These are phyloP conservation scores for Dascyllus trimaculatus DNA, from an alignment of 2,113 vertebrate genomes.

Conservation along the genomic window DNA sequence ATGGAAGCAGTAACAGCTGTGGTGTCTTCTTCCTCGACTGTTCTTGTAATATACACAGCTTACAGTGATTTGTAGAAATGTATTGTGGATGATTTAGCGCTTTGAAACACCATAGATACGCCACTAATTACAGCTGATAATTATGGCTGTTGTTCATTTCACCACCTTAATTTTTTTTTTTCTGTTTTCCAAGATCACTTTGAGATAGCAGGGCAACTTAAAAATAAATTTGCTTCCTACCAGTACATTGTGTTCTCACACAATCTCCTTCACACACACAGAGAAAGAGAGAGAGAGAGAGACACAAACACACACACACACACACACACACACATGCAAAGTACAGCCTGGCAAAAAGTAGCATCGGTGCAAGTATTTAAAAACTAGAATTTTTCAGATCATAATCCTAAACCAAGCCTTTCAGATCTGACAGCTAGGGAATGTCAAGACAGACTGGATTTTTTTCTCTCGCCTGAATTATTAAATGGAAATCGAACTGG, in stretches of 20 bases:
- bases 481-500: constrained; percentile 52
- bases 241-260: constrained; percentile 23
- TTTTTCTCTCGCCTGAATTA: constrained; percentile 3
- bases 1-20: not conserved
- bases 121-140: constrained; percentile 13
- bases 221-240: constrained; percentile 20
- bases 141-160: constrained; percentile 22
- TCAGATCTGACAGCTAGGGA: constrained; percentile 46
- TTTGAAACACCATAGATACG: not conserved
- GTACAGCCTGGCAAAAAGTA: constrained; percentile 1
- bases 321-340: not conserved
- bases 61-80: constrained; percentile 5
- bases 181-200: constrained; percentile 31
- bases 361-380: constrained; percentile 46
- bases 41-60: not conserved
- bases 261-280: not conserved
- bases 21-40: not conserved
- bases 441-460: constrained; percentile 22
- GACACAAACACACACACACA: constrained; percentile 11
- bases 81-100: not conserved
- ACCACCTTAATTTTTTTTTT: constrained; percentile 20
- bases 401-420: constrained; percentile 49
- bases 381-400: constrained; percentile 46
- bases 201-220: constrained; percentile 29
- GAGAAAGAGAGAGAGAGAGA: no score